These are phyloP conservation scores for Drosophila seclusa DNA, from an alignment of 2,888 invertebrate species.

Conservation along the genomic window DNA sequence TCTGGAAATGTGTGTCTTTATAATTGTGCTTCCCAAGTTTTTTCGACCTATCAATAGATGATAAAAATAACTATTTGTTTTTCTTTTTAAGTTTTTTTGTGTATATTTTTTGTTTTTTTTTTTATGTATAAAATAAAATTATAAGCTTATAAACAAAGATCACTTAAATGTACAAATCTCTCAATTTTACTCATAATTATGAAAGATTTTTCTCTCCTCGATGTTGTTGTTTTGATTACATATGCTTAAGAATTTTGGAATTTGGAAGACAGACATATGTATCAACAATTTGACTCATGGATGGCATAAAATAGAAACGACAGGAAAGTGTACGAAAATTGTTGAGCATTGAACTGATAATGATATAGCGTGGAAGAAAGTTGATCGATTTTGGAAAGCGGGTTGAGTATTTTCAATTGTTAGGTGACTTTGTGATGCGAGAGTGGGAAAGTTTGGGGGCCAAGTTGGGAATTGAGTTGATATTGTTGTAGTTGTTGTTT, in stretches of 20 bases:
- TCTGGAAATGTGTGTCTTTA: background rate
- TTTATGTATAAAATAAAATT: slow-evolving; percentile 82
- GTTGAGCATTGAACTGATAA: slow-evolving; percentile 32
- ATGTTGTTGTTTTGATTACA: slow-evolving; percentile 60
- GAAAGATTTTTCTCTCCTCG: slow-evolving; percentile 72
- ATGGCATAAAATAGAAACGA: slow-evolving; percentile 23
- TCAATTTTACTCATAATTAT: slow-evolving; percentile 71
- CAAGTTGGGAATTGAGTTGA: slow-evolving; percentile 58
- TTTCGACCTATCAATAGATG: background rate
- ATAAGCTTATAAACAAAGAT: slow-evolving; percentile 84
- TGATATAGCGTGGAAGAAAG: slow-evolving; percentile 30
- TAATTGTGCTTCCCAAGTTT: background rate
- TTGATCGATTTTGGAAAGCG: slow-evolving; percentile 50
- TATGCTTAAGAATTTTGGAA: slow-evolving; percentile 36
- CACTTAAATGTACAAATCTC: slow-evolving; percentile 84
- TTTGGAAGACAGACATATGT: slow-evolving; percentile 49
- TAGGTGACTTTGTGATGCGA: slow-evolving; percentile 59
- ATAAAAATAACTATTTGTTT: slow-evolving; percentile 10
- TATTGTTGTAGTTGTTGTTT: slow-evolving; percentile 59
- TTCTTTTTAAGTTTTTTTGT: slow-evolving; percentile 64
- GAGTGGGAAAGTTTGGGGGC: slow-evolving; percentile 53
- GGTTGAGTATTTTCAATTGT: slow-evolving; percentile 51
- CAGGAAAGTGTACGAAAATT: slow-evolving; percentile 28
- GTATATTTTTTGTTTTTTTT: slow-evolving; percentile 65
- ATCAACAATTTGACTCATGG: slow-evolving; percentile 59